Percentiles rank a stretch among this genome's conserved stretches.
Conservation (phyloP, 2,888 invertebrate genomes). For the Phanerotoma sp. region DNA sequence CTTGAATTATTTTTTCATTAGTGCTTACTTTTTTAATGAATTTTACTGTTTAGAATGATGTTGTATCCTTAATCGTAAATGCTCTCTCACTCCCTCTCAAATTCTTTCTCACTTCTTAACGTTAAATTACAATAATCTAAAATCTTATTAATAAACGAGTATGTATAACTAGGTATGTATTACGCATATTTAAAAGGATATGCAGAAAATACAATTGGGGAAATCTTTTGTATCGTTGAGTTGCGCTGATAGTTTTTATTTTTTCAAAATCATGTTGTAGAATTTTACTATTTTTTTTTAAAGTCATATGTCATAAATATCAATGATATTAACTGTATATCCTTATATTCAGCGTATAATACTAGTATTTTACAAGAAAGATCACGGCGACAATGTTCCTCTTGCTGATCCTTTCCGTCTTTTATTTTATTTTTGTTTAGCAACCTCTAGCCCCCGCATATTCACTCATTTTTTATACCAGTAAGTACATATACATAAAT, state of each 20-base stretch:
- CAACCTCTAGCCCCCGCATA: constrained; percentile 3
- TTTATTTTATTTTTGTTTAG: constrained; percentile 7
- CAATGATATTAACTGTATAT: constrained; percentile 6
- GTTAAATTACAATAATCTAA: constrained; percentile 38
- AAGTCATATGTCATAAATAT: neutral
- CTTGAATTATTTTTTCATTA: constrained; percentile 12
- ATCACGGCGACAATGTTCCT: constrained; percentile 27
- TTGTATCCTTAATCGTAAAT: constrained; percentile 26
- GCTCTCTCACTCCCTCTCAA: constrained; percentile 1
- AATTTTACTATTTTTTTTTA: constrained; percentile 1
- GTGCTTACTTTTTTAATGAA: neutral
- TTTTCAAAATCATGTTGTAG: neutral
- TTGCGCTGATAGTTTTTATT: neutral
- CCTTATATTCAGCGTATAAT: constrained; percentile 29
- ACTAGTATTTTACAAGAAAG: constrained; percentile 36
- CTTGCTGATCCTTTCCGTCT: constrained; percentile 3
- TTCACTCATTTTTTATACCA: constrained; percentile 15
- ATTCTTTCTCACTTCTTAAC: constrained; percentile 18
- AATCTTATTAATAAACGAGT: constrained; percentile 43
- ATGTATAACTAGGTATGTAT: constrained; percentile 40
- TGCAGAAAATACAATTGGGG: constrained; percentile 5
- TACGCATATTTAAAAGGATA: constrained; percentile 20
- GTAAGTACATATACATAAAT: constrained; percentile 40
- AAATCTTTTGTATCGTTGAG: constrained; percentile 9
- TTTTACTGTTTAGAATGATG: constrained; percentile 21